These are phyloP conservation scores for Zeus faber DNA, from an alignment of 2,113 vertebrate species.

Conservation along the genomic window DNA sequence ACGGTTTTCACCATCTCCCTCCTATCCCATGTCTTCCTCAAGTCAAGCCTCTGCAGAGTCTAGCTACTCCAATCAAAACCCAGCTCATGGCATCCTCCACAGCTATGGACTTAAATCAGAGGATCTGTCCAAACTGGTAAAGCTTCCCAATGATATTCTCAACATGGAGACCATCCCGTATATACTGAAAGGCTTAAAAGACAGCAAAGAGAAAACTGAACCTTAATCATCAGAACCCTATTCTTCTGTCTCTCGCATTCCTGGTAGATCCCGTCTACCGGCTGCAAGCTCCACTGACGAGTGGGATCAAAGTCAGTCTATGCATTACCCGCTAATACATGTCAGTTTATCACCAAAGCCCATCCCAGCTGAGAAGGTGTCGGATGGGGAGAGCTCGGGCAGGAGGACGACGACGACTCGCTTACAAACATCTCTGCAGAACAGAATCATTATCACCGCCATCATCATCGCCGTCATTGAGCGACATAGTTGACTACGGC, in stretches of 20 bases:
- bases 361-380: constrained; percentile 18
- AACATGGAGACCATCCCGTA: background rate
- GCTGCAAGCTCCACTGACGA: background rate
- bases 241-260: constrained; percentile 3
- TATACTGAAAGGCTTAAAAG: background rate
- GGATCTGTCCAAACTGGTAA: background rate
- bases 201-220: background rate
- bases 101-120: background rate
- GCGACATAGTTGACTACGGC: constrained; percentile 30
- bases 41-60: too few species aligned
- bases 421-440: background rate
- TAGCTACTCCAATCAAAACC: too few species aligned
- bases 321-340: constrained; percentile 32
- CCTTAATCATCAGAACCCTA: too few species aligned
- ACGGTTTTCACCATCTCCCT: too few species aligned
- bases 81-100: background rate
- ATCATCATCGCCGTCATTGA: background rate
- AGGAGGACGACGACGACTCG: background rate
- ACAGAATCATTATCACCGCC: background rate
- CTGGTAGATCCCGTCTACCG: constrained; percentile 15
- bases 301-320: constrained; percentile 16
- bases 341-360: background rate
- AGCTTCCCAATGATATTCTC: background rate
- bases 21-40: background rate
- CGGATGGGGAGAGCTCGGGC: constrained; percentile 31